A percentile compares a stretch with the other conserved stretches of the same genome.
These are phyloP conservation scores for Halictus ligatus DNA, from an alignment of 2,888 invertebrate species.

Conservation along the genomic window DNA sequence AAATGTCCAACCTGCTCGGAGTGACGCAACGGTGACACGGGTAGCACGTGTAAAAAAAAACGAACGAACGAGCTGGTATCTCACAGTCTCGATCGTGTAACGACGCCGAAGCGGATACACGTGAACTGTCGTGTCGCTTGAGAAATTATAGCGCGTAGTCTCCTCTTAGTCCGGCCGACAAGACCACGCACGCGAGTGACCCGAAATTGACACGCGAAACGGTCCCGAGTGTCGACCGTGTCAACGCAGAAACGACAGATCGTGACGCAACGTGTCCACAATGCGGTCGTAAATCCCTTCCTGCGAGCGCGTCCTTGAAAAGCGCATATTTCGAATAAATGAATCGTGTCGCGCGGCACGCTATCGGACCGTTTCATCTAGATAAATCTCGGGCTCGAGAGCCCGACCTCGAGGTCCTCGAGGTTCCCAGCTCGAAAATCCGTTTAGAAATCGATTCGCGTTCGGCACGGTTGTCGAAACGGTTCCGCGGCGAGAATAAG, in stretches of 20 bases:
- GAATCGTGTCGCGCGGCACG: neutral
- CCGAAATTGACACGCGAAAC: slow-evolving; percentile 26
- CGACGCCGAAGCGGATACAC: slow-evolving; percentile 25
- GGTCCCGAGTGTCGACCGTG: neutral
- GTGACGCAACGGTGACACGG: slow-evolving; percentile 13
- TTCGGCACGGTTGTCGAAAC: too few relatives aligned
- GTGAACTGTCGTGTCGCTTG: slow-evolving; percentile 15
- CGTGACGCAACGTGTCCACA: neutral
- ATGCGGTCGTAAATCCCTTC: slow-evolving; percentile 18
- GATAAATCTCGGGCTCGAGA: neutral
- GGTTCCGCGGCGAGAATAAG: too few relatives aligned
- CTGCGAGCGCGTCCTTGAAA: neutral
- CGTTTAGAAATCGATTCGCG: too few relatives aligned
- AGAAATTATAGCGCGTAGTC: slow-evolving; percentile 26
- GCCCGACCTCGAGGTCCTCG: too few relatives aligned
- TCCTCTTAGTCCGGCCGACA: slow-evolving; percentile 11
- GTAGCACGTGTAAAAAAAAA: neutral
- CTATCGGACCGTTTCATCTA: neutral
- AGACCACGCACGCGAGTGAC: slow-evolving; percentile 2
- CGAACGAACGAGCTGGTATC: neutral
- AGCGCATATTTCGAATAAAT: neutral
- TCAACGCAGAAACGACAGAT: neutral
- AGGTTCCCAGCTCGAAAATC: too few relatives aligned
- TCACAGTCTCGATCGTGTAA: neutral
- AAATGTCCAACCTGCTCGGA: neutral